Evolutionary conservation across 2,113 vertebrate genomes (phyloP), one percentile per base, ranked within the genome.

Genomic region (Columbina picui): DNA sequence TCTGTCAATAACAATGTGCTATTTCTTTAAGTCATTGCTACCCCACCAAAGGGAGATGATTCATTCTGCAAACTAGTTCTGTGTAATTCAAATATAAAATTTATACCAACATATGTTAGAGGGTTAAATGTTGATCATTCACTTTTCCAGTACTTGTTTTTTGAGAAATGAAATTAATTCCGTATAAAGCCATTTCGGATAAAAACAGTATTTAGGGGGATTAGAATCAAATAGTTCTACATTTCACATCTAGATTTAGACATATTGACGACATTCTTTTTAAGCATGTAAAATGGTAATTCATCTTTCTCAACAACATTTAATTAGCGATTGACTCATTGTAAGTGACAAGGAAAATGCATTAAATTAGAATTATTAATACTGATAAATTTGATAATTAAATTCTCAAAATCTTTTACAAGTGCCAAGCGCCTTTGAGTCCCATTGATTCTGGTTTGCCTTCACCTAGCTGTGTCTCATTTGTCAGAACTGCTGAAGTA

Each of bases 301-400:
- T 94, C 21, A n/a, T 92, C 85, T 92, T 88, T 91, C 92, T 81
- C 83, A 88, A 69, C 78, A 93, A 90, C 55, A 64, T 71, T 93
- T 95, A 93, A 95, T 92, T 93, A 92, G 23, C 27, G 30, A 32
- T 81, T 93, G 88, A 77, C 76, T 94, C 75, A 76, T 77, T 82
- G 57, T 70, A 88, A 93, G 39, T 92, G 90, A 87, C 92, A 86
- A 67, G 56, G 36, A 81, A 96, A 96, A 95, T 84, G 60, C 75
- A 90, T 96, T 93, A 39, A 74, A 86, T 95, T 89, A 90, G 56
- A 93, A 92, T 87, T 93, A 94, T 84, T 96, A 96, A 89, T 96
- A 88, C 68, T 90, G 92, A 94, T 86, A 95, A 86, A 94, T 90
- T 81, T 74, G 43, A 86, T 64, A 78, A 86, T 74, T 74, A 75